Base-by-base conservation (phyloP, 2,888 invertebrate species). In the Desoria tigrina region DNA sequence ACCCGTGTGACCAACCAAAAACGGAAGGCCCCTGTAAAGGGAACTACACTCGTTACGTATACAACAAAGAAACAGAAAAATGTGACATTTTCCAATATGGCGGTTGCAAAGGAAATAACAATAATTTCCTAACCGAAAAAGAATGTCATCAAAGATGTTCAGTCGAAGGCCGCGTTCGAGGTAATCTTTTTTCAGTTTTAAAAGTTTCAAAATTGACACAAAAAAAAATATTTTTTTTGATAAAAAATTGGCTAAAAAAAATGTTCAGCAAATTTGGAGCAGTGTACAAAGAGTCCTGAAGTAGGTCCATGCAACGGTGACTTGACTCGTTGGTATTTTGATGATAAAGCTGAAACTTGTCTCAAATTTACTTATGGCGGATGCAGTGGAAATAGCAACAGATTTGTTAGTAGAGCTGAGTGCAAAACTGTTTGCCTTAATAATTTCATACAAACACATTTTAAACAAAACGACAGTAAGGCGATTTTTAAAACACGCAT, bases 21-120 rank as follows among this genome's bases (percentile, higher is more conserved):
- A 81, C 85, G 42, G 80, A 84, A 11, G 91, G 91, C 0, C 87
- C 88, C 0, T 92, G 92, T 78, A 82, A 83, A 11, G 87, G 84
- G 6, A 84, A 84, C 24, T 81, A 85, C 65, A 81, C 81, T 68
- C 86, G 86, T 69, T 92, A 86, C 84, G 90, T 87, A 82, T 93
- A 90, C 80, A 88, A 92, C 75, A 79, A 82, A 1, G 78, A 81
- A 1, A 81, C 84, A 0, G 88, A 89, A 76, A 80, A 84, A 23
- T 94, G 93, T 80, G 83, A 85, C 74, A 84, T 84, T 76, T 94
- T 66, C 27, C 54, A 87, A 45, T 95, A 89, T 79, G 89, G 92
- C 53, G 96, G 96, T 27, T 96, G 96, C 78, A 26, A 86, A 59
- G 96, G 95, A 66, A 98, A 97, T 79, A 87, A 85, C 21, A 96